phyloP scores from a whole-genome alignment of 2,797 vertebrate species.

The Streptopelia turtur region DNA sequence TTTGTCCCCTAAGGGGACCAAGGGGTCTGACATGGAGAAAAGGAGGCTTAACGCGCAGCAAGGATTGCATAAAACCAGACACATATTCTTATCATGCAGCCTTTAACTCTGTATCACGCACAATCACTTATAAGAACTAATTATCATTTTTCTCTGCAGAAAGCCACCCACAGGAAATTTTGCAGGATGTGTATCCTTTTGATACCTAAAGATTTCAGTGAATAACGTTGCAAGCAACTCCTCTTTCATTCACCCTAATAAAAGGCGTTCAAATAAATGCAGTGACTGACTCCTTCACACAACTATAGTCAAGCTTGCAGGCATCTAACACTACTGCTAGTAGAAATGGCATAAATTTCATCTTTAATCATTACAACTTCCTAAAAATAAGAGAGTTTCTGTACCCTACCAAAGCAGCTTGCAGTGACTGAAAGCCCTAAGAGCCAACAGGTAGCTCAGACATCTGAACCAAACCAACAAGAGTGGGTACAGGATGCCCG shows the following conservation, averaged over 20 bases:
- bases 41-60: background rate
- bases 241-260: background rate
- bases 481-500: fast-evolving
- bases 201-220: background rate
- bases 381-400: background rate
- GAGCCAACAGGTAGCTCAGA: background rate
- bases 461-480: background rate
- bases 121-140: background rate
- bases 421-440: background rate
- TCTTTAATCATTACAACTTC: background rate
- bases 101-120: background rate
- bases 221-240: background rate
- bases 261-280: background rate
- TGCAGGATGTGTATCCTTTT: background rate
- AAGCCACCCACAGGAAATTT: background rate
- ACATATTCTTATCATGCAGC: background rate
- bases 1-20: background rate
- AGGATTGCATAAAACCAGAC: background rate
- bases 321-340: background rate
- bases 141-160: background rate
- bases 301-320: background rate
- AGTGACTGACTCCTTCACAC: background rate
- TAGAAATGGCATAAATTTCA: background rate
- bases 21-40: background rate
- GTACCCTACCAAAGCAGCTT: background rate